These are phyloP conservation scores for Nephrotoma appendiculata DNA, from an alignment of 2,888 invertebrate species.

Conservation along the genomic window DNA sequence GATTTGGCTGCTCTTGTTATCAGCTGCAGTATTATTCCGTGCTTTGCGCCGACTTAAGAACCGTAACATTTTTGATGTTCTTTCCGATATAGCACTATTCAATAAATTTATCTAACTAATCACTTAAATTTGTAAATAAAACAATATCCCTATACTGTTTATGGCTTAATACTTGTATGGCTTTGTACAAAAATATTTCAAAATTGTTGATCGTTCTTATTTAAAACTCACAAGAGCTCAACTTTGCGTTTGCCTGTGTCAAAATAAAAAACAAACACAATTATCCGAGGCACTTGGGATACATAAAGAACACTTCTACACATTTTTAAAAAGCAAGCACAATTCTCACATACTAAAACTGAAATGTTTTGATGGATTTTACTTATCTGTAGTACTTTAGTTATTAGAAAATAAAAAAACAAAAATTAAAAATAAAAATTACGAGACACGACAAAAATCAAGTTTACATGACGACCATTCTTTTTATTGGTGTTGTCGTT, in stretches of 20 bases:
- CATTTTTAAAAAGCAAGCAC: neutral
- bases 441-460: neutral
- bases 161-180: neutral
- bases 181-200: neutral
- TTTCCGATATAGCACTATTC: neutral
- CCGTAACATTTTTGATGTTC: constrained; percentile 48
- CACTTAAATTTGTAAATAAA: neutral
- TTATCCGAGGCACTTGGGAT: neutral
- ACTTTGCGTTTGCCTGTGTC: neutral
- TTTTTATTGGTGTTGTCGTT: no score
- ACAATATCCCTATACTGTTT: neutral
- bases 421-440: neutral
- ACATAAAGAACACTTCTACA: neutral
- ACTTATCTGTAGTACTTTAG: neutral
- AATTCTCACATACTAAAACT: neutral
- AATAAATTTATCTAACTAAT: neutral
- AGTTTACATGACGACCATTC: neutral
- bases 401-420: neutral
- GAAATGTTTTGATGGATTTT: neutral
- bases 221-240: neutral
- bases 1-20: constrained; percentile 27
- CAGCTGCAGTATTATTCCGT: constrained; percentile 24
- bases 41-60: constrained; percentile 62
- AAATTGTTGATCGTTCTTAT: neutral
- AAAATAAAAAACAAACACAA: neutral